Evolutionary conservation across 2,113 vertebrate genomes (phyloP).

Genomic region (Noctilio leporinus): DNA sequence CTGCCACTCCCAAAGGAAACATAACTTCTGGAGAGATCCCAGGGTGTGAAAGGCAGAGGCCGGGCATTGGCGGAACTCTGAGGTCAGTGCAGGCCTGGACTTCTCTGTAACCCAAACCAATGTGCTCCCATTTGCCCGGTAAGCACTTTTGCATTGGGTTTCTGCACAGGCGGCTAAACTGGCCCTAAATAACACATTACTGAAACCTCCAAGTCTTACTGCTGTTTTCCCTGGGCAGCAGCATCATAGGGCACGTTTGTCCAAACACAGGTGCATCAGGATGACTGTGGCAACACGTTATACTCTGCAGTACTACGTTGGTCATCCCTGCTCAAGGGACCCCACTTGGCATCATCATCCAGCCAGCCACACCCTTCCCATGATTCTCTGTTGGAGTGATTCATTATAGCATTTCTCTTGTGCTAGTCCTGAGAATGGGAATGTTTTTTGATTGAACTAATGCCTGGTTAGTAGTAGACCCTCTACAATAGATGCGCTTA

Average conservation of each 20-base stretch:
- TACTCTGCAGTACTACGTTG: background rate
- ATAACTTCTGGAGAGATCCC: background rate
- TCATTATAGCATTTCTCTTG: accelerated
- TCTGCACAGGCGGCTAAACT: background rate
- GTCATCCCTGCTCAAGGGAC: background rate
- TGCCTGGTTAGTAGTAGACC: background rate
- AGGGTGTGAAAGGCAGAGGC: no score
- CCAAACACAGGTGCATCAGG: background rate
- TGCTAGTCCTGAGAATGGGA: background rate
- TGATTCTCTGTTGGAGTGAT: background rate
- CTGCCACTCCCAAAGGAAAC: background rate
- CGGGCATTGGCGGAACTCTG: accelerated
- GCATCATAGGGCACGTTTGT: background rate
- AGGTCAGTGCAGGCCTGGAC: background rate
- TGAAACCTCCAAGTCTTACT: background rate
- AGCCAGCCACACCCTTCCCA: accelerated
- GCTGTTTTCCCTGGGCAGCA: background rate
- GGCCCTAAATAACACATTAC: background rate
- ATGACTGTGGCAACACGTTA: background rate
- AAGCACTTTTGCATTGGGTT: background rate
- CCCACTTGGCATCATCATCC: background rate
- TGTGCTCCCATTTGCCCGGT: background rate
- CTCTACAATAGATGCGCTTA: background rate
- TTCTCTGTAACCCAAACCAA: background rate
- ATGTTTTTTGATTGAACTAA: accelerated